Percentiles rank a stretch among this genome's conserved stretches.
Conservation (phyloP, 1,140 invertebrate species). For the Zaprionus vittiger region DNA sequence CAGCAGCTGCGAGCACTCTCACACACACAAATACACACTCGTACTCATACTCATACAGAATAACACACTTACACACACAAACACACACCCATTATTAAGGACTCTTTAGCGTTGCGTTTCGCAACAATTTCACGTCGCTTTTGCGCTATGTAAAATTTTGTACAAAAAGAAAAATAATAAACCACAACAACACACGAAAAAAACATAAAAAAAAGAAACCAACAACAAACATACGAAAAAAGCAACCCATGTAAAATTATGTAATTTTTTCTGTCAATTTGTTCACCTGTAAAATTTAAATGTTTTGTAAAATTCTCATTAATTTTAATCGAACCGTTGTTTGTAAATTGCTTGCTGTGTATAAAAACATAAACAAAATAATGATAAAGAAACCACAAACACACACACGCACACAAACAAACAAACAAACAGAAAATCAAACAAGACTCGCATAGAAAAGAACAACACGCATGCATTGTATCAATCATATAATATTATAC, state of each 20-base stretch:
- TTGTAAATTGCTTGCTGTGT: conserved; percentile 52
- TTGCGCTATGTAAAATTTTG: conserved; percentile 81
- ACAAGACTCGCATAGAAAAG: conserved; percentile 34
- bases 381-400: conserved; percentile 21
- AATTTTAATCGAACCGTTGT: conserved; percentile 52
- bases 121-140: conserved; percentile 74
- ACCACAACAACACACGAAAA: conserved; percentile 37
- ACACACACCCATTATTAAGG: conserved; percentile 42
- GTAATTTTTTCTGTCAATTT: conserved; percentile 68
- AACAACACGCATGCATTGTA: conserved; percentile 39
- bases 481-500: conserved; percentile 25
- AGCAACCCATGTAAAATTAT: conserved; percentile 64
- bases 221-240: conserved; percentile 19
- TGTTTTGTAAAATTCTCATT: conserved; percentile 68
- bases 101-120: conserved; percentile 57
- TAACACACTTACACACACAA: conserved; percentile 34
- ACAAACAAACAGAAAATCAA: conserved; percentile 7
- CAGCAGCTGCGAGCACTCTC: conserved; percentile 34
- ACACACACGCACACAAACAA: conserved; percentile 11
- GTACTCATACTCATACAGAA: conserved; percentile 16
- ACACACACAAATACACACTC: conserved; percentile 46
- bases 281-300: conserved; percentile 70
- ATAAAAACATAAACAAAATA: conserved; percentile 41
- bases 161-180: conserved; percentile 62
- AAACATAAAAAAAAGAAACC: conserved; percentile 20